Evolutionary conservation across 2,888 invertebrate species (phyloP).

Genomic region (Perizoma affinitatum): DNA sequence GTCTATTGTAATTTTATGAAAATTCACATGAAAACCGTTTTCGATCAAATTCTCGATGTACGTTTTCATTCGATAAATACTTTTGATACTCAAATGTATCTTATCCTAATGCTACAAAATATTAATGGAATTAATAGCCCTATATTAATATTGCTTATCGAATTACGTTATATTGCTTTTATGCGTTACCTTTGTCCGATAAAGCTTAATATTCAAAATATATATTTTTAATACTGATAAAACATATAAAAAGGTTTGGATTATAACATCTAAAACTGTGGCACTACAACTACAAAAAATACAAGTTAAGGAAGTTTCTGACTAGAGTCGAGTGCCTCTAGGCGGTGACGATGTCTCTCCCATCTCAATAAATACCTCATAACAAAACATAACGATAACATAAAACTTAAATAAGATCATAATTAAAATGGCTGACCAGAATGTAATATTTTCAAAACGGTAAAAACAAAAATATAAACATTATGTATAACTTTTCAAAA

Average conservation of each 20-base stretch:
- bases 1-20: conserved; percentile 21
- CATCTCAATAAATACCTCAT: not conserved
- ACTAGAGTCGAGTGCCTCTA: conserved; percentile 61
- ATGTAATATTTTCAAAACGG: conserved; percentile 15
- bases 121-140: conserved; percentile 62
- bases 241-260: conserved; percentile 26
- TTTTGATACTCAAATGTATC: conserved; percentile 71
- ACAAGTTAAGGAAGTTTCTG: conserved; percentile 58
- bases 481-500: conserved; percentile 21
- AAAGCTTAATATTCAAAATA: conserved; percentile 59
- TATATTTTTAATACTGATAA: conserved; percentile 40
- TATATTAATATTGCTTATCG: conserved; percentile 78
- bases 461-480: conserved; percentile 4
- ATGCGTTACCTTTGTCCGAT: conserved; percentile 71
- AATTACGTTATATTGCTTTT: conserved; percentile 80
- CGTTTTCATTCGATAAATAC: conserved; percentile 63
- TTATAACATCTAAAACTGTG: conserved; percentile 54
- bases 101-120: conserved; percentile 71
- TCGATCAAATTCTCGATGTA: conserved; percentile 69
- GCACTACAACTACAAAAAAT: conserved; percentile 70
- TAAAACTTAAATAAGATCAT: conserved; percentile 14
- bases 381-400: conserved; percentile 2
- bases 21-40: conserved; percentile 44
- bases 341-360: conserved; percentile 35
- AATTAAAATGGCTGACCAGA: conserved; percentile 11